A percentile compares a stretch with the other conserved stretches of the same genome.
phyloP scores from a whole-genome alignment of 2,113 vertebrate species.

The Trachemys scripta region DNA sequence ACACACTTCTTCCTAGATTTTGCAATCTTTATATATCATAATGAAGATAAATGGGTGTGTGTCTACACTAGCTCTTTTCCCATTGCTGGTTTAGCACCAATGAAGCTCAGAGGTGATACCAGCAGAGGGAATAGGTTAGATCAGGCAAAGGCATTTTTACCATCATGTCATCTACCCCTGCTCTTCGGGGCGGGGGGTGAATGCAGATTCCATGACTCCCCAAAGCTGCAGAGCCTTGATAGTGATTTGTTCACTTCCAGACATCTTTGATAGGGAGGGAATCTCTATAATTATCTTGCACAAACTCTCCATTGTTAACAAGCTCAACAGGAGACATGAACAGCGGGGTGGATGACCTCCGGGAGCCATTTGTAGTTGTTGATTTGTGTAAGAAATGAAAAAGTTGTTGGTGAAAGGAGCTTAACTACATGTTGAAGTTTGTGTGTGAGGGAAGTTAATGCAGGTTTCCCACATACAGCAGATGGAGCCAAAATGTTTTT shows the following conservation, averaged over 20 bases:
- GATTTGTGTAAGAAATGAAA: not conserved
- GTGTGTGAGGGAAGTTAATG: not conserved
- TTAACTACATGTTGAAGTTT: not conserved
- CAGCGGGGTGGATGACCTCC: not conserved
- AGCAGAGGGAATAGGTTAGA: not conserved
- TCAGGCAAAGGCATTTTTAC: not conserved
- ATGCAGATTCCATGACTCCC: rapidly evolving
- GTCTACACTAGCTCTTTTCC: not conserved
- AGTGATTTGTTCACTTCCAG: not conserved
- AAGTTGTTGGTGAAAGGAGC: not conserved
- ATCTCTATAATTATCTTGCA: not conserved
- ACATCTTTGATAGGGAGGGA: not conserved
- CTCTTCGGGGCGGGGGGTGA: not conserved
- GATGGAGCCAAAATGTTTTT: not conserved
- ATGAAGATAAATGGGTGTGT: not conserved
- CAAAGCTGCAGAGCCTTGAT: not conserved
- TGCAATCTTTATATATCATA: not conserved
- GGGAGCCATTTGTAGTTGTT: not conserved
- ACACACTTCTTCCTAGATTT: not conserved
- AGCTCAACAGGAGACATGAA: not conserved
- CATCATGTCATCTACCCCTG: not conserved
- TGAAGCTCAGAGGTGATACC: not conserved
- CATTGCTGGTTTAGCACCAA: rapidly evolving
- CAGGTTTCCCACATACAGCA: not conserved
- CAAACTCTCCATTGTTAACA: not conserved